phyloP scores from a whole-genome alignment of 2,888 invertebrate genomes.

The Eurois occulta region DNA sequence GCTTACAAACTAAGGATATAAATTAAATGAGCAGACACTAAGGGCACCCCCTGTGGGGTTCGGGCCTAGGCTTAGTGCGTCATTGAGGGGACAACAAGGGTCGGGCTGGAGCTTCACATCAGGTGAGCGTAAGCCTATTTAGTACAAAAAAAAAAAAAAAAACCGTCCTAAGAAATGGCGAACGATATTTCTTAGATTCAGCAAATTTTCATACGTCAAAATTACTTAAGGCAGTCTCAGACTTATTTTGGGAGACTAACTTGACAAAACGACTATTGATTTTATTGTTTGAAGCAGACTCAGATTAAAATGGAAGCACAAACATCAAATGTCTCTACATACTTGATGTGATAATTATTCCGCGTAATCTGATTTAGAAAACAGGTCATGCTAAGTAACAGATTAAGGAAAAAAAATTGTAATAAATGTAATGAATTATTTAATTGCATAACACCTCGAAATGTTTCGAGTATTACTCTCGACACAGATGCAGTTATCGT shows the following conservation, averaged over 20 bases:
- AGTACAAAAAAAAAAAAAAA: too few relatives aligned
- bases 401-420: conserved; percentile 45
- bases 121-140: too few relatives aligned
- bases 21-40: too few relatives aligned
- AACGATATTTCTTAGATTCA: too few relatives aligned
- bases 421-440: conserved; percentile 32
- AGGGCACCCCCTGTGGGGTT: too few relatives aligned
- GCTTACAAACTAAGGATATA: too few relatives aligned
- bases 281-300: not conserved
- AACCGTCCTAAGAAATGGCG: not conserved
- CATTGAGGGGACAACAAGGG: too few relatives aligned
- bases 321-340: not conserved
- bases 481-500: conserved; percentile 49
- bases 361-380: conserved; percentile 29
- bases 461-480: conserved; percentile 11
- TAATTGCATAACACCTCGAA: conserved; percentile 37
- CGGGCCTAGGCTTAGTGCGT: too few relatives aligned
- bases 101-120: too few relatives aligned
- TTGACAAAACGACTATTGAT: not conserved
- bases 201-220: too few relatives aligned
- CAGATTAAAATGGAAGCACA: not conserved
- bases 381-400: conserved; percentile 24
- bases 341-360: conserved; percentile 24
- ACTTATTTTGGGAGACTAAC: too few relatives aligned
- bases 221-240: too few relatives aligned